Evolutionary conservation across 2,888 invertebrate species (phyloP), one percentile per base, ranked within the genome.

Genomic region (Schrankia costaestrigalis): DNA sequence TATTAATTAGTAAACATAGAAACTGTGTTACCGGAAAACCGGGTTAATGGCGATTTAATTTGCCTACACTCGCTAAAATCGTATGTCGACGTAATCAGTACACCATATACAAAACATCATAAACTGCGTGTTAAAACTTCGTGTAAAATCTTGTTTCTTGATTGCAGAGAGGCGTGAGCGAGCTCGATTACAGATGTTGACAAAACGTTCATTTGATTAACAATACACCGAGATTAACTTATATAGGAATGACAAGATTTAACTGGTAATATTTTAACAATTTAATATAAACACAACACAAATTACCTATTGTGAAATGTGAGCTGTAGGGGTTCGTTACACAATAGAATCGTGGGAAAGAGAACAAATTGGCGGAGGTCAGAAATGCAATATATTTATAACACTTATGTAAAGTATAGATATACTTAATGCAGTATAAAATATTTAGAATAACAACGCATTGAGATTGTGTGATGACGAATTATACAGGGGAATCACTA

Each of bases 271-370:
- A 40, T 32, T 42, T 46, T 38, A 47, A 44, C 46, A 26, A 26
- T 39, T 43, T 33, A 41, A 32, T 56, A 66, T 44, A 55, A 55
- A 55, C 43, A 46, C 47, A 57, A 56, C 41, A 49, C 56, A 56
- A 66, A 60, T 56, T 56, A 51, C 48, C 51, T 52, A 63, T 67
- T 67, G 56, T 68, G 60, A 57, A 69, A 70, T 46, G 44, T 46
- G 31, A 49, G 24, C 35, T 35, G 18, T 18, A 26, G 14, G 37
- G 35, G 37, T 43, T 26, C 36, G 26, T 18, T 27, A 39, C 17
- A 32, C 25, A 66, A 66, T 55, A 35, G 49, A 42, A 54, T 40
- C 65, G 67, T 73, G 71, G 63, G 74, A 69, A 48, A 39, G 46
- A 52, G 45, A 50, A 53, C 54, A 52, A 56, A 69, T 60, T 65